A percentile compares a stretch with the other conserved stretches of the same genome.
Evolutionary conservation across 2,888 invertebrate species (phyloP).

Genomic region (Leptogaster cylindrica): DNA sequence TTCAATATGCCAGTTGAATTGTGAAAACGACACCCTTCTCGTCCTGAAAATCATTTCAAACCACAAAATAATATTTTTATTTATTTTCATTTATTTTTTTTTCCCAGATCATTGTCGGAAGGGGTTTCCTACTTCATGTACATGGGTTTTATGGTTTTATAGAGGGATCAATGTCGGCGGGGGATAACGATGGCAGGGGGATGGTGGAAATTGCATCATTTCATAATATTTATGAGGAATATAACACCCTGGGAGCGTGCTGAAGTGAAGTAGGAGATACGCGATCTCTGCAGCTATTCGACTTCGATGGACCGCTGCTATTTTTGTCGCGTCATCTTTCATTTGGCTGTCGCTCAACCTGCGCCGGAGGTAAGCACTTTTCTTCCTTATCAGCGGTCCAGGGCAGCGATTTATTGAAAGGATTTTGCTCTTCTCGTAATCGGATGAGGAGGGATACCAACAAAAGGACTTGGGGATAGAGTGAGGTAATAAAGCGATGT

Average conservation of each 20-base stretch:
- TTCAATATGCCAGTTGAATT: constrained; percentile 46
- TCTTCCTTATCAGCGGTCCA: constrained; percentile 20
- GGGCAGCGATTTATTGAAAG: constrained; percentile 27
- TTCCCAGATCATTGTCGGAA: constrained; percentile 46
- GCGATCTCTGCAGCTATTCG: constrained; percentile 10
- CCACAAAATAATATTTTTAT: constrained; percentile 48
- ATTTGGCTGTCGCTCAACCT: neutral
- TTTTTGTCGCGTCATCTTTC: constrained; percentile 23
- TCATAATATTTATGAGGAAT: constrained; percentile 46
- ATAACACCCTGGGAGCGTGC: constrained; percentile 37
- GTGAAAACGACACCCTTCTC: constrained; percentile 32
- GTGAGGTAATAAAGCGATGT: constrained; percentile 45
- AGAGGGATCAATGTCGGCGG: constrained; percentile 42
- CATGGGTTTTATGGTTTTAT: constrained; percentile 48
- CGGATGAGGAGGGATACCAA: constrained; percentile 43
- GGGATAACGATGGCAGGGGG: neutral
- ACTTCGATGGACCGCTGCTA: constrained; percentile 3
- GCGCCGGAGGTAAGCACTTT: constrained; percentile 21
- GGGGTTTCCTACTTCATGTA: constrained; percentile 42
- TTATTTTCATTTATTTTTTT: constrained; percentile 47
- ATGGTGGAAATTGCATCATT: constrained; percentile 47
- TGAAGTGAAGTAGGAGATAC: constrained; percentile 20
- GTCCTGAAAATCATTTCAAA: constrained; percentile 44
- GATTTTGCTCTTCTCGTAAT: constrained; percentile 39
- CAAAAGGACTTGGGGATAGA: constrained; percentile 25